Evolutionary conservation across 2,888 invertebrate genomes (phyloP).

Genomic region (Crematogaster levior): DNA sequence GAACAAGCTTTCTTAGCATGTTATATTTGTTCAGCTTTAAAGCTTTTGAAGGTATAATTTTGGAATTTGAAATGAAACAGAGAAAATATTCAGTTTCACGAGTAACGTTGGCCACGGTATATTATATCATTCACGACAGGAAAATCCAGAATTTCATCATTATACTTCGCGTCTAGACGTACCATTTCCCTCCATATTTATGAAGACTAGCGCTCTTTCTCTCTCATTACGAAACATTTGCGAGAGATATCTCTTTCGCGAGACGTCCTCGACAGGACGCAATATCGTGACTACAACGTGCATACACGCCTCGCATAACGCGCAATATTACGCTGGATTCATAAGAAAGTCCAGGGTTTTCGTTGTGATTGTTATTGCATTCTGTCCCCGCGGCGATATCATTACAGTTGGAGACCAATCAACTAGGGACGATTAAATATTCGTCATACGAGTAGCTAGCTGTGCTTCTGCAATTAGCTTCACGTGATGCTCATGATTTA

Average conservation of each 20-base stretch:
- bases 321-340: constrained; percentile 21
- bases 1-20: background rate
- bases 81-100: constrained; percentile 11
- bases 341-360: constrained; percentile 30
- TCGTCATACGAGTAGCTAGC: background rate
- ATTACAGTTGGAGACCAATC: background rate
- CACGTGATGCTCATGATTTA: background rate
- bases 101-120: background rate
- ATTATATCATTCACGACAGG: constrained; percentile 19
- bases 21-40: constrained; percentile 5
- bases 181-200: constrained; percentile 29
- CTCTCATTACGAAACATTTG: constrained; percentile 31
- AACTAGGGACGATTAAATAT: background rate
- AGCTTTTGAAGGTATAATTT: constrained; percentile 7
- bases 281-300: constrained; percentile 34
- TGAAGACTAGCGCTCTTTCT: background rate
- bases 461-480: background rate
- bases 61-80: constrained; percentile 19
- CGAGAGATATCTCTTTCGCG: background rate
- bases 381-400: background rate
- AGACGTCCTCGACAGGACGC: constrained; percentile 24
- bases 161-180: constrained; percentile 16
- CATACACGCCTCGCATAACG: background rate
- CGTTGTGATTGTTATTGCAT: background rate
- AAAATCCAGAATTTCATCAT: constrained; percentile 35